phyloP scores from a whole-genome alignment of 1,140 invertebrate species.

The Parasteatoda tepidariorum region DNA sequence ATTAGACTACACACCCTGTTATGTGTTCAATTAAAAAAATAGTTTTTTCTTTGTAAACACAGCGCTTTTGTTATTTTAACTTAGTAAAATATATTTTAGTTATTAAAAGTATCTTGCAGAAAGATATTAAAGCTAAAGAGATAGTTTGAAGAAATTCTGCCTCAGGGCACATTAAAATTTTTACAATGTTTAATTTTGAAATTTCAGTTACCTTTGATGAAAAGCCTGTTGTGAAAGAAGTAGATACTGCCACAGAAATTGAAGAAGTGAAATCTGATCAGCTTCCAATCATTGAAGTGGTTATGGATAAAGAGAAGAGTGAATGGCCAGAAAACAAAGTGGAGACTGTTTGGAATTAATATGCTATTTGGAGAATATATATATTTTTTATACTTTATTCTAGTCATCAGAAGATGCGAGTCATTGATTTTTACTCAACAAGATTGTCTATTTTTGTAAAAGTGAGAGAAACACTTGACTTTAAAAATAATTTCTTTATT shows the following conservation, averaged over 20 bases:
- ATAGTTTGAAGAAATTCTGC: too few relatives aligned
- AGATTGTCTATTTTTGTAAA: not conserved
- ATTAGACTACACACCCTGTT: too few relatives aligned
- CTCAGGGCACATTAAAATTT: not conserved
- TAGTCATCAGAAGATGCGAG: not conserved
- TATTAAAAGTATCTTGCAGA: too few relatives aligned
- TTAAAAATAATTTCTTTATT: not conserved
- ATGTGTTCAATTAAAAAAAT: too few relatives aligned
- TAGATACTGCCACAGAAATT: conserved; percentile 8
- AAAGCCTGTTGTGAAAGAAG: conserved; percentile 44
- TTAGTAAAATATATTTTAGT: too few relatives aligned
- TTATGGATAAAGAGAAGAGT: conserved; percentile 28
- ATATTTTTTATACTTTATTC: conserved; percentile 1
- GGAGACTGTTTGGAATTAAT: conserved; percentile 22
- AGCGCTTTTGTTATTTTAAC: too few relatives aligned
- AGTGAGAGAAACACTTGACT: not conserved
- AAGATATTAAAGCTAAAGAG: too few relatives aligned
- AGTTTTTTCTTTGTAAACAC: too few relatives aligned
- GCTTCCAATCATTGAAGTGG: conserved; percentile 40
- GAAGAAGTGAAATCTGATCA: conserved; percentile 3
- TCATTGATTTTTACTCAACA: not conserved
- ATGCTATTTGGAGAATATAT: not conserved
- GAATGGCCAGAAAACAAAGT: conserved; percentile 31
- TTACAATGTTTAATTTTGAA: not conserved
- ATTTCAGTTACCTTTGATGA: conserved; percentile 51